Evolutionary conservation across 2,113 vertebrate species (phyloP), one percentile per base, ranked within the genome.

Genomic region (Cavia porcellus): DNA sequence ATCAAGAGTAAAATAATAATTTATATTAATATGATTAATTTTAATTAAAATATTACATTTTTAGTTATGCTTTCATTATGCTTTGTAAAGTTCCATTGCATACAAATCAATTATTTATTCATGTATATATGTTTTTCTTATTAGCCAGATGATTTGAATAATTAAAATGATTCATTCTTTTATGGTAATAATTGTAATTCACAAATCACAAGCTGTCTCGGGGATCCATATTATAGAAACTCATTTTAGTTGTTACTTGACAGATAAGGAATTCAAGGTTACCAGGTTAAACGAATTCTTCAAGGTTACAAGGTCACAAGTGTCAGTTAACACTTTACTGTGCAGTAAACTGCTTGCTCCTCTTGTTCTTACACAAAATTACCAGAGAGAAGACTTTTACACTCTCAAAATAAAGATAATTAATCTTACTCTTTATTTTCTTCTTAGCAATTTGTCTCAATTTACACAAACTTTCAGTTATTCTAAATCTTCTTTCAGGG

Each of bases 101-200:
- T 74, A 50, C 81, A 86, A 92, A 64, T 42, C 14, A 90, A 79
- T 64, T 38, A 74, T 15, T 25, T 74, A 59, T 72, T 9, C 2
- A 52, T 42, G 17, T 10, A 59, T 82, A 75, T 84, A 7, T 84
- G 30, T 66, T 61, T 95, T 86, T 30, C 32, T 52, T 68, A 45
- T 62, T 86, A 87, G 28, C 22, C 9, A 90, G 17, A 81, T n/a
- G 61, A 90, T 89, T 85, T 89, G 59, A 90, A 89, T 91, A 94
- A 61, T 17, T 89, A 83, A 86, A 80, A 11, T n/a, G 11, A 7
- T 0, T 12, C 2, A 62, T 81, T 94, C 19, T 80, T 30, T 28
- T 96, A 3, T 84, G 47, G 74, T 25, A 80, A 89, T 88, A 93
- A 92, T 80, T 59, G 66, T 81, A 95, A 90, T 88, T 90, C 20